Evolutionary conservation across 2,113 vertebrate genomes (phyloP), one percentile per base, ranked within the genome.

Genomic region (Rhinolophus ferrumequinum): DNA sequence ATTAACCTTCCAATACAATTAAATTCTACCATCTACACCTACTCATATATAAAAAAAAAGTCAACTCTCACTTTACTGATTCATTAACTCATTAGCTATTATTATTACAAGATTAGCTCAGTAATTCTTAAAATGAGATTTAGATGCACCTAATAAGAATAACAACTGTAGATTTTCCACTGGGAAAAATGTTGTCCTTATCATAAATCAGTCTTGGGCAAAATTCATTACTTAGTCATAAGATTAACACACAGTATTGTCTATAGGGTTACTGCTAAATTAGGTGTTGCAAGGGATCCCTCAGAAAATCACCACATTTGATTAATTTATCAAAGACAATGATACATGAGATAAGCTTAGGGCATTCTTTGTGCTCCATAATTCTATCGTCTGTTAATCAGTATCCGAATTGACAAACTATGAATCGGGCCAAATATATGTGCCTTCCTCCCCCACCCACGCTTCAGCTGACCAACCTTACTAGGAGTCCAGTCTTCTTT

Each of bases 41-140:
- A 82, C 35, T 95, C 58, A 67, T 10, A 50, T 15, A 62, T 2
- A 75, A n/a, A 56, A 90, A 86, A 77, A 69, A 86, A 69, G 41
- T 70, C 50, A 82, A 22, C 3, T 79, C 60, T 82, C 21, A 73
- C 52, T 75, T 83, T 82, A 90, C 62, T 77, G 30, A 93, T 86
- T 88, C 41, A 97, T 95, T 95, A 92, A 60, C 12, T 88, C 44
- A 94, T 85, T 91, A 94, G 54, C n/a, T 91, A 60, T 47, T 90
- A 94, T 95, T 90, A 93, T 86, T 93, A 56, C 1, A 91, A 93
- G 54, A 88, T 81, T 72, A 95, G 8, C 50, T 92, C 10, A 19
- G 62, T 75, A 72, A 95, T 94, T 94, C 88, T 88, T 80, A 52
- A 97, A 94, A 82, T 82, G 76, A 94, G 85, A 95, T 81, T 89